These are phyloP conservation scores for Catharus fuscescens DNA, from an alignment of 2,113 vertebrate species.

Conservation along the genomic window DNA sequence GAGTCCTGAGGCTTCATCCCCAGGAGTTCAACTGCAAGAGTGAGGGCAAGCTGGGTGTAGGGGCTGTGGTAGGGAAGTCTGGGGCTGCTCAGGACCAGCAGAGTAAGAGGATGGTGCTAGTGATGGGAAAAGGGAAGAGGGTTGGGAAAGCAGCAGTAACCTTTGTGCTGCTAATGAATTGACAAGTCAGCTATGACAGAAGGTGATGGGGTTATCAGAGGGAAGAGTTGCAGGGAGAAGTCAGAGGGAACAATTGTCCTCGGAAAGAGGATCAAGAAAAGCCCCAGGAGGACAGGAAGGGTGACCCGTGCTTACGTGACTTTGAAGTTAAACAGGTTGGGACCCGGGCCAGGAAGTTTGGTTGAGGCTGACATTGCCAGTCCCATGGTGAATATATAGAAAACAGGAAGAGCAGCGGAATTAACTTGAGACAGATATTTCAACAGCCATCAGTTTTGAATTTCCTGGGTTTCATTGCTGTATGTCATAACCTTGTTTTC, in stretches of 20 bases:
- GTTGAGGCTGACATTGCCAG: neutral
- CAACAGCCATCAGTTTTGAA: neutral
- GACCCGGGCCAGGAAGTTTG: neutral
- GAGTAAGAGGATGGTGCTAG: neutral
- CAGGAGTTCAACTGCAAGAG: neutral
- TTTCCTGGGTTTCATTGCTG: slow-evolving; percentile 7
- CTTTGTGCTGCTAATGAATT: neutral
- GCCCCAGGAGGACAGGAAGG: neutral
- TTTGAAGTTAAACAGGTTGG: neutral
- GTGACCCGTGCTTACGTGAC: neutral
- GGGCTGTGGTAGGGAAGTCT: neutral
- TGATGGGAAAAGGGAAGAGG: neutral
- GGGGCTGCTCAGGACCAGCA: neutral
- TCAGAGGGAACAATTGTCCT: neutral
- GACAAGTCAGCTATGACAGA: neutral
- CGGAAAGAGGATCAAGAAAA: neutral
- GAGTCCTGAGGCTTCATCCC: neutral
- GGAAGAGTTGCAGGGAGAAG: neutral
- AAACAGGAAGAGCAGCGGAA: slow-evolving; percentile 6
- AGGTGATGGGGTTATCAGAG: neutral
- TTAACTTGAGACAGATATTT: neutral
- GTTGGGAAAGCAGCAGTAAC: neutral
- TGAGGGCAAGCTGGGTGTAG: neutral
- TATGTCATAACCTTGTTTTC: neutral
- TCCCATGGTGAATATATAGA: neutral